Base-by-base conservation (phyloP, 2,888 invertebrate species). In the Sisyra nigra region DNA sequence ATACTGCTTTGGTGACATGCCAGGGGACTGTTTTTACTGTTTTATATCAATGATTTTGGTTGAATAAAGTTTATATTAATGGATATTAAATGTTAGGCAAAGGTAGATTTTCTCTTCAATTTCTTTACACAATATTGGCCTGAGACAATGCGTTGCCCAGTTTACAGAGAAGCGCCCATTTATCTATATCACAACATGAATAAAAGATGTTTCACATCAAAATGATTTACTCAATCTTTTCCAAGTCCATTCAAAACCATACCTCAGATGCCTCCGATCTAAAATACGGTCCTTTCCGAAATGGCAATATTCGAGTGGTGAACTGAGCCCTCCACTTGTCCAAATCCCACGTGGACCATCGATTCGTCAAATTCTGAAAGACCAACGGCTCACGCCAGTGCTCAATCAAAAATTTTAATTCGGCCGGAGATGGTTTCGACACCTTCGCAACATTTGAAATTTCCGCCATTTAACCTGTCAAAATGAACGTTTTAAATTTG, bases 321-420 rank as follows among this genome's bases (percentile, higher is more conserved):
- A 81, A 69, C 47, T 69, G 59, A 43, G 66, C 54, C 40, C 63
- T 60, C 73, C 82, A 77, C 48, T 77, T 71, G 35, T 71, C 61
- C 19, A 74, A 53, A 52, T 58, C 59, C 78, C 79, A 81, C 29
- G 69, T 57, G 34, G 69, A 57, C 76, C 78, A 80, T 47, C 63
- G 58, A 45, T 62, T 62, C 47, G 77, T 57, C 53, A 66, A 62
- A 38, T 65, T 62, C 48, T 63, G 63, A 44, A 79, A 66, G 32
- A 76, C 51, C 40, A 78, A 48, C 2, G 79, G 79, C 48, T 65
- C 60, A 4, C 54, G 42, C 6, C 46, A 48, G 45, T 51, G 53
- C 39, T 48, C 46, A 36, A 54, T 49, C 13, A 54, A 30, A 13
- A 40, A 24, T 40, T 49, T 48, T 35, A 50, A 43, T 36, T 44